Percentiles rank a stretch among this genome's conserved stretches.
These are phyloP conservation scores for Pygathrix nemaeus DNA, from an alignment of 2,113 vertebrate genomes.

Conservation along the genomic window DNA sequence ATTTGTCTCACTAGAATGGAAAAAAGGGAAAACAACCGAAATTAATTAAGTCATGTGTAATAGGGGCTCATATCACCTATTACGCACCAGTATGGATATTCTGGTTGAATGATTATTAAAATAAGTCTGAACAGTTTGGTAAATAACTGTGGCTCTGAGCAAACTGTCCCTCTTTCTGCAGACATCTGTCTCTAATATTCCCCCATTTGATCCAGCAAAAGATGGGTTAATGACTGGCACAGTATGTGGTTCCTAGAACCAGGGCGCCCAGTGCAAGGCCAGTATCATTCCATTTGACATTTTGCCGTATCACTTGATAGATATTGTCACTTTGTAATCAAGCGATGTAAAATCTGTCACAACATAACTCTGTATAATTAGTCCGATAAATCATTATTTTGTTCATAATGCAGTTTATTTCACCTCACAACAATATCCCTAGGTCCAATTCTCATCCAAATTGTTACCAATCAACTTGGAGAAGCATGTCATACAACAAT, in stretches of 20 bases:
- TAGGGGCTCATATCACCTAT: background rate
- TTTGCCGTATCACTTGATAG: background rate
- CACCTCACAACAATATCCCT: background rate
- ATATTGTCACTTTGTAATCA: background rate
- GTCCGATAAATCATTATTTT: background rate
- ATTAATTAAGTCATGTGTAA: background rate
- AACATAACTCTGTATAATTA: background rate
- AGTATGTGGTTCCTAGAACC: background rate
- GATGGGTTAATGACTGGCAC: background rate
- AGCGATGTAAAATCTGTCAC: background rate
- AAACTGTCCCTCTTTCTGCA: background rate
- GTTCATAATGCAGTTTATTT: background rate
- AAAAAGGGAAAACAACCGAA: background rate
- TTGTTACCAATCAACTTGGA: background rate
- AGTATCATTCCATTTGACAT: background rate
- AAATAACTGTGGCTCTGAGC: background rate
- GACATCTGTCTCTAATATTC: background rate
- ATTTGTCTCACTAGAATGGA: background rate
- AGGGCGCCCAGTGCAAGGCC: background rate
- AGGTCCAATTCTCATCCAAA: background rate
- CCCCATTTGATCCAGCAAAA: background rate
- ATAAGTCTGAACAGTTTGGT: background rate
- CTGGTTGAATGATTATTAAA: background rate
- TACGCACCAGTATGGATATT: background rate
- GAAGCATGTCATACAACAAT: background rate